Evolutionary conservation across 2,888 invertebrate species (phyloP), one percentile per base, ranked within the genome.

Genomic region (Strigamia transsilvanica): DNA sequence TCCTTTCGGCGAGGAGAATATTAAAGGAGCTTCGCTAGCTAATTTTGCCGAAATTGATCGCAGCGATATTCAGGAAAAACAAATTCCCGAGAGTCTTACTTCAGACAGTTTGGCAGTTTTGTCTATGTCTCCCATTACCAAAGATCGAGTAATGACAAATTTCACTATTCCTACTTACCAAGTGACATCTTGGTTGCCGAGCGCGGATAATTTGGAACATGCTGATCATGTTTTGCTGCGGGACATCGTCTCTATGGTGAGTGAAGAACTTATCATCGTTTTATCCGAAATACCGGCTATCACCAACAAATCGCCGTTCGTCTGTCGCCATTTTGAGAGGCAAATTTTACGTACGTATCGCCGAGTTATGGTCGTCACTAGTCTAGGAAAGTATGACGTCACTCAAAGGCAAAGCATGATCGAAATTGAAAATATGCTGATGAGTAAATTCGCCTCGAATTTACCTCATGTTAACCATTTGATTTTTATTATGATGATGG

Each of bases 331-430:
- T n/a, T 83, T 46, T 51, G 83, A 83, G 23, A 73, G 56, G 15
- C 61, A 80, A n/a, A 78, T 83, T n/a, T 34, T 82, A 13, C 80
- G 82, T 7, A 34, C 82, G n/a, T 83, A 83, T 61, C 82, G 82
- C 15, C 18, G 80, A 15, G 46, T 73, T 15, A 56, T 82, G 41
- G 82, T 56, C 10, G 82, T 82, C 13, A 82, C 56, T 15, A 82
- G 83, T 51, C 56, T 83, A 21, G 38, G 80, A 73, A 83, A 83
- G 66, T 83, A 83, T 51, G 83, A 83, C 78, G 21, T 21, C 18
- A 42, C 73, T 15, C 83, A 83, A 46, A 80, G 46, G 18, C 61
- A 80, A n/a, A 82, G n/a, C 18, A 56, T 83, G 46, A 18, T 21
- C 21, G 21, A 51, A 51, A 80, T 83, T 23, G 80, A 80, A 51